Percentiles rank a stretch among this genome's conserved stretches.
These are phyloP conservation scores for Phytoseiulus persimilis DNA, from an alignment of 2,888 invertebrate species.

Conservation along the genomic window DNA sequence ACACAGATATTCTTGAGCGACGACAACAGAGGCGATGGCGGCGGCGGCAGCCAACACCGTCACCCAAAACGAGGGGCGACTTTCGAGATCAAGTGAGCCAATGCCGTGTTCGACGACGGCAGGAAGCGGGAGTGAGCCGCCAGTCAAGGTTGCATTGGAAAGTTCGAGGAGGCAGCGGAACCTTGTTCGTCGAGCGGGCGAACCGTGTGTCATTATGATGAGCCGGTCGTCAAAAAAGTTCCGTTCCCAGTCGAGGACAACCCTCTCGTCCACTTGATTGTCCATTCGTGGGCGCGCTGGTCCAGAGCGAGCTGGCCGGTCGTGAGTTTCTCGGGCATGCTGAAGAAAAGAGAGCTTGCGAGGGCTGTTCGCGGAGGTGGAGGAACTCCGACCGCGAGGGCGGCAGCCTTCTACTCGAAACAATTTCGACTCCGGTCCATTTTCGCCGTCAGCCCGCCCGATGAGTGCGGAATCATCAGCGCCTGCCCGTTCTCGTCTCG, in stretches of 20 bases:
- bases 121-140: background rate
- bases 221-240: slow-evolving; percentile 30
- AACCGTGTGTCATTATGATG: slow-evolving; percentile 10
- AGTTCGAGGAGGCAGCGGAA: background rate
- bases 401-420: background rate
- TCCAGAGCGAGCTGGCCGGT: background rate
- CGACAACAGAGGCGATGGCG: background rate
- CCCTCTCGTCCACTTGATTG: background rate
- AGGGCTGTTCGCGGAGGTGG: background rate
- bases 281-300: background rate
- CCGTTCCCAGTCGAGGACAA: background rate
- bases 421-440: background rate
- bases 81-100: background rate
- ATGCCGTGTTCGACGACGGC: background rate
- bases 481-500: no score
- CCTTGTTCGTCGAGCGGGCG: background rate
- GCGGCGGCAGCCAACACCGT: background rate
- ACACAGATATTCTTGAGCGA: background rate
- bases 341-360: background rate
- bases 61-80: background rate
- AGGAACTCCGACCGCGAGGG: background rate
- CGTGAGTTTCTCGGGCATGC: background rate
- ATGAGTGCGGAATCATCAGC: no score
- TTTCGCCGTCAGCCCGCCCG: no score
- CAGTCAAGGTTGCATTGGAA: background rate